Conservation (phyloP, 2,888 invertebrate species). For the Glyphotaelius pellucidus region DNA sequence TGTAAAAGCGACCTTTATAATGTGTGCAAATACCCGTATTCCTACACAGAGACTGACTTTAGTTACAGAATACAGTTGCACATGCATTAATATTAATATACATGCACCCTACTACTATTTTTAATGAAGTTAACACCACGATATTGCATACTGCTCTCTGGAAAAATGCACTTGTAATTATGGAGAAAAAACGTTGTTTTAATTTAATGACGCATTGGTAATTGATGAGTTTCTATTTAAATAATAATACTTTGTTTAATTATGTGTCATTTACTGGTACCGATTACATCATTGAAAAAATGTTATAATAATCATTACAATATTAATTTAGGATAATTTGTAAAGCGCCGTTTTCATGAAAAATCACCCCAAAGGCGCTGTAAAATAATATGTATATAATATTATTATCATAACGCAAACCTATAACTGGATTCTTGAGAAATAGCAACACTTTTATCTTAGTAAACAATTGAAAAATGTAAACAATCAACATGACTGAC, state of each 20-base stretch:
- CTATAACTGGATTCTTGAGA: no score
- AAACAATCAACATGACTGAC: no score
- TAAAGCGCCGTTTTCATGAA: no score
- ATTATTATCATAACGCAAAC: no score
- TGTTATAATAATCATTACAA: no score
- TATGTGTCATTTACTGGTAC: not conserved
- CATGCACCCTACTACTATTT: not conserved
- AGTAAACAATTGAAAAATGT: no score
- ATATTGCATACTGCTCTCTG: not conserved
- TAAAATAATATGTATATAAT: no score
- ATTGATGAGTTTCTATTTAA: not conserved
- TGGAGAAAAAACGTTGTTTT: not conserved
- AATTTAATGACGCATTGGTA: not conserved
- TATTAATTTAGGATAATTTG: no score
- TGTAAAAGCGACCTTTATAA: conserved; percentile 56
- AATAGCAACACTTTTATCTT: no score
- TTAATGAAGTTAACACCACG: not conserved
- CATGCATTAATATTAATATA: conserved; percentile 10
- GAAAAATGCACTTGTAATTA: not conserved
- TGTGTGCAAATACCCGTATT: conserved; percentile 53
- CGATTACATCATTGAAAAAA: not conserved
- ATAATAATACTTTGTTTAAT: not conserved
- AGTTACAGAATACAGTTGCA: conserved; percentile 15
- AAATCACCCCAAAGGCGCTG: no score
- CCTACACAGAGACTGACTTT: conserved; percentile 31